Evolutionary conservation across 37 sponge, comb jelly and placozoan species (phyloP).

Genomic region (Beroe ovata): DNA sequence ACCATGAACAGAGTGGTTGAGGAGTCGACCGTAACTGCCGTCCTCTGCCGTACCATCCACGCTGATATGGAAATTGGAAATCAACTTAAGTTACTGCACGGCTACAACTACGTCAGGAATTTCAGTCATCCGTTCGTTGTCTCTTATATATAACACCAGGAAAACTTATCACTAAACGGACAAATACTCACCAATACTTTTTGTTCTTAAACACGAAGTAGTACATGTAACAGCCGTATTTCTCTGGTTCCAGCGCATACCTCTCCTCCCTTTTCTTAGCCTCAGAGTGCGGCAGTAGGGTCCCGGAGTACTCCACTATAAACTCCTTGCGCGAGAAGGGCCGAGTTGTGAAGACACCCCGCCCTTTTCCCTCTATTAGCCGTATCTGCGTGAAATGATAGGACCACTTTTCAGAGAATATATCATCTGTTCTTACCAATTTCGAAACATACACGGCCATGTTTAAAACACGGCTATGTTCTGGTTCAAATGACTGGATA

Average conservation of each 20-base stretch:
- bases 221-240: conserved; percentile 96
- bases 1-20: conserved; percentile 44
- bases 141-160: too few relatives aligned
- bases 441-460: too few relatives aligned
- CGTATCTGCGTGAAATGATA: conserved; percentile 27
- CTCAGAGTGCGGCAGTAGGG: conserved; percentile 73
- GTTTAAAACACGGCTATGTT: background rate
- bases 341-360: conserved; percentile 80
- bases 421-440: too few relatives aligned
- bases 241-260: conserved; percentile 73
- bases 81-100: too few relatives aligned
- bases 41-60: conserved; percentile 67
- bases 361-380: conserved; percentile 76
- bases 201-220: conserved; percentile 78
- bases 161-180: too few relatives aligned
- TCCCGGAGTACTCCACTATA: conserved; percentile 77
- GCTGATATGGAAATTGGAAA: conserved; percentile 4
- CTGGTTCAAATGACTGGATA: too few relatives aligned
- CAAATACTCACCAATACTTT: conserved; percentile 67
- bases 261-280: conserved; percentile 77
- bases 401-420: too few relatives aligned
- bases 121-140: background rate
- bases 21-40: conserved; percentile 60
- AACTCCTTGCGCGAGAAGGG: conserved; percentile 76
- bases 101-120: too few relatives aligned